Evolutionary conservation across 1,140 invertebrate species (phyloP).

Genomic region (Ladona fulva): DNA sequence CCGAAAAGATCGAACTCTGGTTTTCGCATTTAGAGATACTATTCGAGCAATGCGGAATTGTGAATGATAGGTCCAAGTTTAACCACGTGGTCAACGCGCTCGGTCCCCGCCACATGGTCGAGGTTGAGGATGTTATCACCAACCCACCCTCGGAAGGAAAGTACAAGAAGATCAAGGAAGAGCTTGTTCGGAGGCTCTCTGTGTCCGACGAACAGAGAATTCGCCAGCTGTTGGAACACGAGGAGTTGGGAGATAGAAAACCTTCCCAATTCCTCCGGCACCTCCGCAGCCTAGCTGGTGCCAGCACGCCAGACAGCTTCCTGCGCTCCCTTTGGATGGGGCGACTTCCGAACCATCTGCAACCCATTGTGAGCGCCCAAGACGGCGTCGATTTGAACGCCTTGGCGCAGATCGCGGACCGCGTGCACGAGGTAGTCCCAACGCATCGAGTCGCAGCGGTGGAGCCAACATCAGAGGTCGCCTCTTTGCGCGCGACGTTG

Average conservation of each 20-base stretch:
- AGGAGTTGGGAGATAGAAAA: slow-evolving; percentile 27
- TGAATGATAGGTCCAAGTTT: neutral
- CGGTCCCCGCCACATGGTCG: neutral
- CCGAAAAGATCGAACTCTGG: neutral
- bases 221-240: slow-evolving; percentile 26
- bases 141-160: neutral
- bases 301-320: neutral
- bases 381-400: too few species aligned
- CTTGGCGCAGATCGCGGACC: too few species aligned
- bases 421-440: too few species aligned
- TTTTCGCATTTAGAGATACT: neutral
- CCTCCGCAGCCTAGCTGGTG: slow-evolving; percentile 19
- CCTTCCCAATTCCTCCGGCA: slow-evolving; percentile 23
- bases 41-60: neutral
- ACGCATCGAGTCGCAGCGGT: too few species aligned
- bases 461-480: too few species aligned
- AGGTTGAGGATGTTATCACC: neutral
- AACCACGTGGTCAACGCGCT: neutral
- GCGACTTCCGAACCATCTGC: neutral
- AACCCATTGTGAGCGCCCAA: neutral
- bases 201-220: slow-evolving; percentile 26
- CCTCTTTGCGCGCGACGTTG: too few species aligned
- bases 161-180: neutral
- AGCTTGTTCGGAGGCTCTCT: neutral
- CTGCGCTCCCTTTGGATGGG: neutral